Percentiles rank a stretch among this genome's conserved stretches.
Evolutionary conservation across 2,797 vertebrate species (phyloP).

Genomic region (Chelmon rostratus): DNA sequence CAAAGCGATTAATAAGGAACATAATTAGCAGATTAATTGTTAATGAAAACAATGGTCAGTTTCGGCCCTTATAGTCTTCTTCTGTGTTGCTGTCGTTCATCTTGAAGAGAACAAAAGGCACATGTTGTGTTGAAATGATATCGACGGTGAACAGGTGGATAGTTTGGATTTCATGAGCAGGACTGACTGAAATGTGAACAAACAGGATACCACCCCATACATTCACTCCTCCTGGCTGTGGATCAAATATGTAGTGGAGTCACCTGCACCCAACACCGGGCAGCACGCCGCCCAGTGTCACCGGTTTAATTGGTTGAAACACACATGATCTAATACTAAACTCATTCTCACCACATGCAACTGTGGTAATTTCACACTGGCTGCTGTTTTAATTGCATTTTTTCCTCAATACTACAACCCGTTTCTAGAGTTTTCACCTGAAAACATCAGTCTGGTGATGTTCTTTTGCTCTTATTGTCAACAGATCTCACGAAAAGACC

Average conservation of each 20-base stretch:
- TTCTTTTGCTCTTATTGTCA: not conserved
- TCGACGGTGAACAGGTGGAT: not conserved
- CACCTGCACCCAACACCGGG: not conserved
- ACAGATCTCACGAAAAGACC: not conserved
- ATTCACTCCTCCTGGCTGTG: not conserved
- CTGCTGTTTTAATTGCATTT: too few relatives aligned
- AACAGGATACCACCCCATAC: not conserved
- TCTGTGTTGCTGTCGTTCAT: not conserved
- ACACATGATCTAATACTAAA: not conserved
- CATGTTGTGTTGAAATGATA: not conserved
- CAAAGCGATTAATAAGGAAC: not conserved
- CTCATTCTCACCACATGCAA: not conserved
- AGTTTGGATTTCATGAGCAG: not conserved
- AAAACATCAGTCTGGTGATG: not conserved
- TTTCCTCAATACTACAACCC: not conserved
- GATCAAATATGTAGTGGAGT: slow-evolving; percentile 17
- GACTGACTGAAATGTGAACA: not conserved
- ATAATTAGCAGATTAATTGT: too few relatives aligned
- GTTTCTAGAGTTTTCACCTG: not conserved
- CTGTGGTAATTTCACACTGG: not conserved
- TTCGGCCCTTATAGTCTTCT: not conserved
- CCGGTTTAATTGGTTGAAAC: not conserved
- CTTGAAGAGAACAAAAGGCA: not conserved
- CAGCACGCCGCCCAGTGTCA: not conserved
- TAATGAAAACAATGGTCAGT: not conserved